A percentile compares a stretch with the other conserved stretches of the same genome.
These are phyloP conservation scores for Sphyrna mokarran DNA, from an alignment of 2,113 vertebrate genomes.

Conservation along the genomic window DNA sequence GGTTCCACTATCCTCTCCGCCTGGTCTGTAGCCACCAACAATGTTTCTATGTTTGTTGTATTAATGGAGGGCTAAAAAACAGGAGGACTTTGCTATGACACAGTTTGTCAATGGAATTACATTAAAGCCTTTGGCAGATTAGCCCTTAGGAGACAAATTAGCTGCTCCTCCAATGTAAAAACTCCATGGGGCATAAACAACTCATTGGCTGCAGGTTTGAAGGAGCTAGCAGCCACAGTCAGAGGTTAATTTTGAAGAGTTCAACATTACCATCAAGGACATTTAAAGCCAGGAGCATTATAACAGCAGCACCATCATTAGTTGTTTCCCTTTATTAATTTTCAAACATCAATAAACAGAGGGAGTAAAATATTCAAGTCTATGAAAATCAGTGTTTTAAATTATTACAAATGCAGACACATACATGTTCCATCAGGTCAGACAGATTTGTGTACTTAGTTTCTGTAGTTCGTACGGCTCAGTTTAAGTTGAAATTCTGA, in stretches of 20 bases:
- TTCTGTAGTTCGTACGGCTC: background rate
- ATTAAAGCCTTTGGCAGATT: background rate
- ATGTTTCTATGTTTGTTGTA: constrained; percentile 96
- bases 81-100: background rate
- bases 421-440: background rate
- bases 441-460: background rate
- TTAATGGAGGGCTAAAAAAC: constrained; percentile 87
- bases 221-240: background rate
- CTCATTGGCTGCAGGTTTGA: background rate
- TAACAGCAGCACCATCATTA: no score
- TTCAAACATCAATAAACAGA: background rate
- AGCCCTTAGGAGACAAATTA: background rate
- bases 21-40: constrained; percentile 95
- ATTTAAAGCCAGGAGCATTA: background rate
- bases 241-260: background rate
- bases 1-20: constrained; percentile 94
- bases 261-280: background rate
- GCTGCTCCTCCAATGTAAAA: background rate
- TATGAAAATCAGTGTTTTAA: background rate
- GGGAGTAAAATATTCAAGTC: background rate
- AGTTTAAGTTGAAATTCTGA: background rate
- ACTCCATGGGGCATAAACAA: background rate
- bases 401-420: background rate
- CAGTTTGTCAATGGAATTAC: background rate
- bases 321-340: background rate